Conservation (phyloP, 2,113 vertebrate species). For the Kryptolebias marmoratus region DNA sequence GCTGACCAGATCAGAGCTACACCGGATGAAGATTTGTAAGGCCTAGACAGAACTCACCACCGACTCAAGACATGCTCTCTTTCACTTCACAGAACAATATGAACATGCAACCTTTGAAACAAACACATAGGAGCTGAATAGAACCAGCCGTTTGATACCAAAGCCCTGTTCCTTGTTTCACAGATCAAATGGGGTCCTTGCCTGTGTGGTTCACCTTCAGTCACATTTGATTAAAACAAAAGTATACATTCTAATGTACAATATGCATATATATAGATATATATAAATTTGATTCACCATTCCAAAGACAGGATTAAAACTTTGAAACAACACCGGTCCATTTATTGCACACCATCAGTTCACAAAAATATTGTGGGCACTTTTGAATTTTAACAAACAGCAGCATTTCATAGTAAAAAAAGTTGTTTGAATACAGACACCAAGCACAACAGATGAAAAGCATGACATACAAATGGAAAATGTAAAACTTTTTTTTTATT, state of each 20-base stretch:
- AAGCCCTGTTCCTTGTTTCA: slow-evolving; percentile 56
- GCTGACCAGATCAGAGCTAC: slow-evolving; percentile 80
- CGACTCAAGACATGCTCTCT: slow-evolving; percentile 79
- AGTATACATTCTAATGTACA: slow-evolving; percentile 64
- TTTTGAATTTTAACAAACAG: slow-evolving; percentile 78
- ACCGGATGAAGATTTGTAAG: slow-evolving; percentile 48
- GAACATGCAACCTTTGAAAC: slow-evolving; percentile 60
- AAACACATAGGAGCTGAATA: slow-evolving; percentile 44
- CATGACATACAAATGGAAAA: slow-evolving; percentile 62
- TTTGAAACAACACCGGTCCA: slow-evolving; percentile 70
- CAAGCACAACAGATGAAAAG: slow-evolving; percentile 57
- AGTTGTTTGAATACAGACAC: slow-evolving; percentile 66
- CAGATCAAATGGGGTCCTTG: slow-evolving; percentile 53
- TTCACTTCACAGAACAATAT: slow-evolving; percentile 63
- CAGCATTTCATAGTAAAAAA: slow-evolving; percentile 80
- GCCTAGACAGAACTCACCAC: slow-evolving; percentile 72
- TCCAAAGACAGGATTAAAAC: slow-evolving; percentile 53
- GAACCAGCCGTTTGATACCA: slow-evolving; percentile 31
- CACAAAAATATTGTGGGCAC: slow-evolving; percentile 81
- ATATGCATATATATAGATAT: slow-evolving; percentile 19
- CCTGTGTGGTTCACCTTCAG: slow-evolving; percentile 55
- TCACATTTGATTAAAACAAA: slow-evolving; percentile 64
- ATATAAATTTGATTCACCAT: slow-evolving; percentile 32
- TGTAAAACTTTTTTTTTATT: slow-evolving; percentile 58
- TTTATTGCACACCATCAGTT: slow-evolving; percentile 79